These are phyloP conservation scores for Bimastos eiseni DNA, from an alignment of 2,888 invertebrate genomes.

Conservation along the genomic window DNA sequence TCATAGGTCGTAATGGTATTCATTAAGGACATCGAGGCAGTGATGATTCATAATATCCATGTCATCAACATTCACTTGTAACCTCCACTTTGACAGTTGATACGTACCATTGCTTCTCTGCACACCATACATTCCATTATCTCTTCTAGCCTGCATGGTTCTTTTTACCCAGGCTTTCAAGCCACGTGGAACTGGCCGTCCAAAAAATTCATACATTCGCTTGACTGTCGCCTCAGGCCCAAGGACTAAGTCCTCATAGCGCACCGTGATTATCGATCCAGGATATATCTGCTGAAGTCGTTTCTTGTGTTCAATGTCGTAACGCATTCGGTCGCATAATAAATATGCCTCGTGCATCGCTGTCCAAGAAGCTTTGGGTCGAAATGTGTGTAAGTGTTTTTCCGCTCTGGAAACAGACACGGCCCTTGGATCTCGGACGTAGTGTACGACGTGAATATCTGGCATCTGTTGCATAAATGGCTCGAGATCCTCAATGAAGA, in stretches of 20 bases:
- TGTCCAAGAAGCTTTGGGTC: neutral
- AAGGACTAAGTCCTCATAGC: neutral
- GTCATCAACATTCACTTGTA: neutral
- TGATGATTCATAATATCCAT: neutral
- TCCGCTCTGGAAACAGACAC: neutral
- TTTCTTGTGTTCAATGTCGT: neutral
- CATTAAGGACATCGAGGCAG: neutral
- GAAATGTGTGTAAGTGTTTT: neutral
- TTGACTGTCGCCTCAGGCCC: neutral
- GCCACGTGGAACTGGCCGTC: neutral
- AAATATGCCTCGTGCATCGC: neutral
- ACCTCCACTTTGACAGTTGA: neutral
- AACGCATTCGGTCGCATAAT: neutral
- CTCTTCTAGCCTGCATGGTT: neutral
- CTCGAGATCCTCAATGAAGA: neutral
- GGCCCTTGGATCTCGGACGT: constrained; percentile 15
- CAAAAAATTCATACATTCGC: neutral
- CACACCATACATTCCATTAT: neutral
- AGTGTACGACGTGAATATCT: constrained; percentile 14
- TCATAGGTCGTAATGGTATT: neutral
- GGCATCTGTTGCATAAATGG: neutral
- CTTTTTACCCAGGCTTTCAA: neutral
- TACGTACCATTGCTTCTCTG: neutral
- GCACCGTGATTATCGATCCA: neutral
- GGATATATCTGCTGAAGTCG: neutral